Base-by-base conservation (phyloP, 1,140 invertebrate genomes). In the Mesaphorura yosii region DNA sequence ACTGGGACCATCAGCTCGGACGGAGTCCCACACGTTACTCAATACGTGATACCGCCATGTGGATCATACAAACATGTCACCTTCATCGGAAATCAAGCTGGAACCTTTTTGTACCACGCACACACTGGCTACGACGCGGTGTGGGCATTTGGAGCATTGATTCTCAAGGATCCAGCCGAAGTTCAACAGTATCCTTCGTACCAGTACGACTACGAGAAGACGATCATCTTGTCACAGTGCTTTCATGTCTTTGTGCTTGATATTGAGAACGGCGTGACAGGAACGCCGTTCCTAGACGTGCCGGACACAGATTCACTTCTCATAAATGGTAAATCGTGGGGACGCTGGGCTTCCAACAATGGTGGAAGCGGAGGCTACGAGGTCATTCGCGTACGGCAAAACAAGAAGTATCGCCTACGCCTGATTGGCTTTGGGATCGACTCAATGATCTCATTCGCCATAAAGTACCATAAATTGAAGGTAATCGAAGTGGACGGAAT, bases 161-260 rank as follows among this genome's bases (percentile, higher is more conserved):
- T 54, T 40, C 39, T 54, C 19, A 46, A 54, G 42, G 52, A 54
- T 20, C 39, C 44, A 20, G 50, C 50, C 17, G 23, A 22, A 38
- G 5, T 31, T 6, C n/a, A n/a, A n/a, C n/a, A n/a, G n/a, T 53
- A 49, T 25, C 27, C 20, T 42, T 27, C 7, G 14, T 54, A 54
- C 31, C 45, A 48, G 31, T 53, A 53, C 38, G 51, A n/a, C n/a
- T n/a, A 53, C 38, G 51, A 53, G n/a, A 44, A 53, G n/a, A 28
- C 20, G 6, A 23, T 45, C 19, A 45, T 53, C 22, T 34, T 53
- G n/a, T n/a, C 44, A 14, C 41, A 51, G 19, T 38, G 50, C 19
- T 19, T 51, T 2, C 46, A 53, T 29, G 20, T 45, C 20, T 20
- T 27, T 17, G 20, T 17, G 34, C 41, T 53, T 19, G 10, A 26